These are phyloP conservation scores for Trachythela sp. DNA, from an alignment of 64 coral and sea anemone species.

Conservation along the genomic window DNA sequence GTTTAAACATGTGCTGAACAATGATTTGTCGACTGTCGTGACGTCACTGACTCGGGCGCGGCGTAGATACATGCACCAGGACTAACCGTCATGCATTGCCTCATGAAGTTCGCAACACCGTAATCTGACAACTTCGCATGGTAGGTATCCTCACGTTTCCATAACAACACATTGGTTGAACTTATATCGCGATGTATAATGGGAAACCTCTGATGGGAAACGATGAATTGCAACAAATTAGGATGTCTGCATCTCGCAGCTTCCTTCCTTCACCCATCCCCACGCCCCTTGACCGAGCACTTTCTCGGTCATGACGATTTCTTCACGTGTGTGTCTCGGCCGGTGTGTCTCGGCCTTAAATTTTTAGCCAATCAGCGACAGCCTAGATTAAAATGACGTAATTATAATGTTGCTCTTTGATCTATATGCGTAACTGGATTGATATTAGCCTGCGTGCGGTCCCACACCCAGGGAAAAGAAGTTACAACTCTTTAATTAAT, in stretches of 20 bases:
- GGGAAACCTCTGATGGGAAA: constrained; percentile 76
- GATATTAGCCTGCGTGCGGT: too few relatives aligned
- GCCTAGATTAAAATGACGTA: too few relatives aligned
- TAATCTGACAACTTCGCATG: constrained; percentile 92
- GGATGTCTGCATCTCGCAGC: constrained; percentile 77
- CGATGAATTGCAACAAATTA: constrained; percentile 81
- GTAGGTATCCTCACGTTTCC: constrained; percentile 80
- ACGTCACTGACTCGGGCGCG: constrained; percentile 72
- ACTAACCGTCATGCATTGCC: constrained; percentile 84
- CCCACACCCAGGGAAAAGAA: too few relatives aligned
- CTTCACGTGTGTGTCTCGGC: too few relatives aligned
- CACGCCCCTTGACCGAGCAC: constrained; percentile 68
- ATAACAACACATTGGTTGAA: constrained; percentile 87
- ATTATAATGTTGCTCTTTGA: too few relatives aligned
- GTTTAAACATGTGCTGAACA: too few relatives aligned
- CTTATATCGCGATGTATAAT: constrained; percentile 97
- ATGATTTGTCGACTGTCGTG: constrained; percentile 86
- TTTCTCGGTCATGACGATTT: constrained; percentile 54
- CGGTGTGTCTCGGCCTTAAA: too few relatives aligned
- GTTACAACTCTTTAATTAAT: too few relatives aligned
- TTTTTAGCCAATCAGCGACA: too few relatives aligned
- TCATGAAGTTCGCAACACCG: constrained; percentile 94
- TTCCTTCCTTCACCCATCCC: constrained; percentile 74
- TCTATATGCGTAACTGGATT: too few relatives aligned
- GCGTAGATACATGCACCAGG: constrained; percentile 93